phyloP scores from a whole-genome alignment of 2,888 invertebrate genomes.

The Minunthozetes semirufus region DNA sequence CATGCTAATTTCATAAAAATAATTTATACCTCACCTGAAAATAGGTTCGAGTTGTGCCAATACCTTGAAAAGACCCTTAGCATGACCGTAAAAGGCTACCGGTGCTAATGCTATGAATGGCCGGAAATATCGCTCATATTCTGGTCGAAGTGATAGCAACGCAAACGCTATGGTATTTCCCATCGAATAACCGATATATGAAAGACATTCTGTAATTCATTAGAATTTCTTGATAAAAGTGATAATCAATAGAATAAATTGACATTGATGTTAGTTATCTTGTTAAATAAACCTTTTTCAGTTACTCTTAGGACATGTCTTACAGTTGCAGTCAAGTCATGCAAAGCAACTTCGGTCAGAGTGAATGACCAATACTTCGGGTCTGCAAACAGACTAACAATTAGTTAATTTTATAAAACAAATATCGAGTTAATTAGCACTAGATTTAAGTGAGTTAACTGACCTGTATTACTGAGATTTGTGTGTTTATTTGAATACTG shows the following conservation, averaged over 20 bases:
- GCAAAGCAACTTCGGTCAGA: constrained; percentile 25
- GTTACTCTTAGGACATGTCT: neutral
- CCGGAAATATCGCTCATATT: neutral
- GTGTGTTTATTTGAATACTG: constrained; percentile 9
- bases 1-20: neutral
- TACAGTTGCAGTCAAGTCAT: constrained; percentile 25
- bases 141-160: neutral
- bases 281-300: constrained; percentile 38
- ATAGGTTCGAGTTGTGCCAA: constrained; percentile 1
- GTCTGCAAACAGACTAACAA: neutral
- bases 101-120: constrained; percentile 22
- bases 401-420: neutral
- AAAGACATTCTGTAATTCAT: neutral
- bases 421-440: no score
- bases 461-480: neutral
- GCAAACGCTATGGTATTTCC: neutral
- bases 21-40: neutral
- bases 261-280: no score
- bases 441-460: no score
- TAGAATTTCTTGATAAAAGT: no score
- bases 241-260: constrained; percentile 20
- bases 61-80: neutral
- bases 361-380: constrained; percentile 25
- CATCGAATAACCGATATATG: constrained; percentile 15
- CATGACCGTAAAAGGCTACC: neutral